Evolutionary conservation across 2,888 invertebrate species (phyloP).

Genomic region (Aricia artaxerxes): DNA sequence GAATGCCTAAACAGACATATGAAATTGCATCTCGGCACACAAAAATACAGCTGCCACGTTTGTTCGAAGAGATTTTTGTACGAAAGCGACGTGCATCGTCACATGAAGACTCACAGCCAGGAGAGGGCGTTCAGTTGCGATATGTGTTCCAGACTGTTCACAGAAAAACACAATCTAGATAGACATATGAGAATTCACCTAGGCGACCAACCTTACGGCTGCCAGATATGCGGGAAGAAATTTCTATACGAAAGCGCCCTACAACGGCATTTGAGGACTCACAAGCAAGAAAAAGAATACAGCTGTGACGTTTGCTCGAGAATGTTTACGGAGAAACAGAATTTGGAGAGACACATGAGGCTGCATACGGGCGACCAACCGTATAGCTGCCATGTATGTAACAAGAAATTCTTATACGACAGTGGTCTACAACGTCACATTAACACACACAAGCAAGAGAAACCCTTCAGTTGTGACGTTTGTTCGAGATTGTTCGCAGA

Average conservation of each 20-base stretch:
- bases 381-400: neutral
- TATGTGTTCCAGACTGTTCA: neutral
- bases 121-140: neutral
- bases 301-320: neutral
- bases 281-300: neutral
- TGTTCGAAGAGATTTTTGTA: neutral
- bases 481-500: neutral
- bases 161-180: neutral
- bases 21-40: neutral
- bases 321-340: neutral
- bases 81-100: neutral
- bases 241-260: neutral
- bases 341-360: neutral
- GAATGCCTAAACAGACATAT: neutral
- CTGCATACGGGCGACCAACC: neutral
- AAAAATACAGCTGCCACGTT: neutral
- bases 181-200: neutral
- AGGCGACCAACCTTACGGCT: neutral
- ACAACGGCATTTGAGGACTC: neutral
- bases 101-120: neutral
- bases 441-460: neutral
- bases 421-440: neutral
- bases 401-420: neutral
- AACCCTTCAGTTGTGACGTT: neutral
- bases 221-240: slow-evolving; percentile 9